These are phyloP conservation scores for Seriola dumerili DNA, from an alignment of 2,113 vertebrate genomes.

Conservation along the genomic window DNA sequence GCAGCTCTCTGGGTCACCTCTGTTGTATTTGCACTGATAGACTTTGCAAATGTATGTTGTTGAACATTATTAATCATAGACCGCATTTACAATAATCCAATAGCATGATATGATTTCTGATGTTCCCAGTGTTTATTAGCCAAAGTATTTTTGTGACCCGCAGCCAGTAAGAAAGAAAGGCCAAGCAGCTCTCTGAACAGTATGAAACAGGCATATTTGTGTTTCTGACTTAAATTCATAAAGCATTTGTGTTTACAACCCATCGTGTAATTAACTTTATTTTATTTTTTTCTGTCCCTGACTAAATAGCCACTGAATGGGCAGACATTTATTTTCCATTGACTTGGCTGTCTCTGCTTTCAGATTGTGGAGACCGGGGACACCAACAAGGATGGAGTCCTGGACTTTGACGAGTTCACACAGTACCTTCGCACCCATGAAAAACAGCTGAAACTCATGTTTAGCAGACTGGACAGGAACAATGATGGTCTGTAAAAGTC, in stretches of 20 bases:
- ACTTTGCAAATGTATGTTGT: background rate
- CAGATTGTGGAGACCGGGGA: conserved; percentile 84
- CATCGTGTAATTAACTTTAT: background rate
- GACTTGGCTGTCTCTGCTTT: conserved; percentile 55
- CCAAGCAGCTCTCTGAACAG: background rate
- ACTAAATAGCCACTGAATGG: background rate
- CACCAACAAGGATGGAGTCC: conserved; percentile 84
- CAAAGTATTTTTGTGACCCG: background rate
- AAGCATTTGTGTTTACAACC: conserved; percentile 14
- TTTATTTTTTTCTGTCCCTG: background rate
- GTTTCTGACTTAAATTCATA: background rate
- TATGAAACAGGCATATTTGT: background rate
- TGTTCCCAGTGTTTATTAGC: background rate
- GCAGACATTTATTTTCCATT: background rate
- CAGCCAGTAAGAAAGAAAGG: background rate
- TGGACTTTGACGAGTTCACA: conserved; percentile 90
- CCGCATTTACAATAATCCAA: background rate
- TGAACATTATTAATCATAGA: background rate
- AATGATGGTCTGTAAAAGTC: conserved; percentile 85
- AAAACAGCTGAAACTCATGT: conserved; percentile 89
- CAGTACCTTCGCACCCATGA: conserved; percentile 88
- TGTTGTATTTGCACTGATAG: conserved; percentile 14
- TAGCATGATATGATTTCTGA: background rate
- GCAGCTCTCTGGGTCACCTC: conserved; percentile 11
- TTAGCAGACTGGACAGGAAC: conserved; percentile 90